These are phyloP conservation scores for Natator depressus DNA, from an alignment of 2,113 vertebrate species.

Conservation along the genomic window DNA sequence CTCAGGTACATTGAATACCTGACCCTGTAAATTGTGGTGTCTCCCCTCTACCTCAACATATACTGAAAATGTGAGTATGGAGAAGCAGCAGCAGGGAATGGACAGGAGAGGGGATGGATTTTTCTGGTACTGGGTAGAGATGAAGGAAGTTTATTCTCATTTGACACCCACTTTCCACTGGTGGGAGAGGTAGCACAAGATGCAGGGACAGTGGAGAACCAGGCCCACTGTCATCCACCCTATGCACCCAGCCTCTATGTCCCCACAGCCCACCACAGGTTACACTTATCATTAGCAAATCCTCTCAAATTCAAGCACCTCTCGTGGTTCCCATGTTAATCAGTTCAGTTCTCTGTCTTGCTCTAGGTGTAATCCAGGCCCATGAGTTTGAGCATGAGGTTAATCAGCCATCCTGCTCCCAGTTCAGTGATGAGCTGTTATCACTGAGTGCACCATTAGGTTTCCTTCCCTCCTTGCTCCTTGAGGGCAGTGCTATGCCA, in stretches of 20 bases:
- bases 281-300: not conserved
- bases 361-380: not conserved
- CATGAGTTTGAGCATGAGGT: not conserved
- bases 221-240: not conserved
- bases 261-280: not conserved
- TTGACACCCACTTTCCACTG: not conserved
- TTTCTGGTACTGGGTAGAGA: not conserved
- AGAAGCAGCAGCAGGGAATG: not conserved
- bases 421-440: not conserved
- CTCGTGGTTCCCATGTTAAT: not conserved
- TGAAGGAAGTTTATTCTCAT: not conserved
- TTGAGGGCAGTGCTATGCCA: not conserved
- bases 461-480: not conserved
- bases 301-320: not conserved
- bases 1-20: not conserved
- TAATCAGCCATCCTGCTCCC: not conserved
- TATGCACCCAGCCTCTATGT: not conserved
- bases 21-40: not conserved
- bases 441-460: accelerated
- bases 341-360: not conserved
- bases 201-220: not conserved
- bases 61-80: not conserved
- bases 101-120: not conserved
- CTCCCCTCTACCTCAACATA: not conserved
- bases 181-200: not conserved